These are phyloP conservation scores for Leptopilina clavipes DNA, from an alignment of 1,140 invertebrate species.

Conservation along the genomic window DNA sequence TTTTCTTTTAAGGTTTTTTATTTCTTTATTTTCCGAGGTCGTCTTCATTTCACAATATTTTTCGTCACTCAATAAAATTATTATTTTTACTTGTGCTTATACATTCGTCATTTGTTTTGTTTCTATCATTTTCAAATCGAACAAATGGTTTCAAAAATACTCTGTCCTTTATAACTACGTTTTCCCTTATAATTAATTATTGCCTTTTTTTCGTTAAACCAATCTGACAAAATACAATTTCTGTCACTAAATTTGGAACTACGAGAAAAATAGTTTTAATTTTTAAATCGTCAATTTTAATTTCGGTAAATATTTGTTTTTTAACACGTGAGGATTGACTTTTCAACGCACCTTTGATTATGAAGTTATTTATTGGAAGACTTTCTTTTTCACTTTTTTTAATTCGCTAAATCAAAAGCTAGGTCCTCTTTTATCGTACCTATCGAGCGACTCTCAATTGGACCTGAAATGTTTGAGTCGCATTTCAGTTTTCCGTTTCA, in stretches of 20 bases:
- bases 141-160: neutral
- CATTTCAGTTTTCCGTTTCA: neutral
- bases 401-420: neutral
- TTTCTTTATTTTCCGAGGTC: neutral
- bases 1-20: neutral
- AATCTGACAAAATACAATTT: neutral
- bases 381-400: neutral
- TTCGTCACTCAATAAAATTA: neutral
- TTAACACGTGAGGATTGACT: neutral
- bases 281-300: neutral
- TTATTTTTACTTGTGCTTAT: neutral
- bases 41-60: neutral
- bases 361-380: neutral
- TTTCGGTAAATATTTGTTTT: neutral
- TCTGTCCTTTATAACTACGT: neutral
- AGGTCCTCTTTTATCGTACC: neutral
- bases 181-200: neutral
- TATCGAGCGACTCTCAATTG: conserved; percentile 9
- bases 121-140: neutral
- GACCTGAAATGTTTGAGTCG: neutral
- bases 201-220: neutral
- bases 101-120: neutral
- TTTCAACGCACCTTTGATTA: neutral
- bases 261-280: neutral
- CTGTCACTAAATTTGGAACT: neutral